Evolutionary conservation across 2,113 vertebrate genomes (phyloP), one percentile per base, ranked within the genome.

Genomic region (Struthio camelus): DNA sequence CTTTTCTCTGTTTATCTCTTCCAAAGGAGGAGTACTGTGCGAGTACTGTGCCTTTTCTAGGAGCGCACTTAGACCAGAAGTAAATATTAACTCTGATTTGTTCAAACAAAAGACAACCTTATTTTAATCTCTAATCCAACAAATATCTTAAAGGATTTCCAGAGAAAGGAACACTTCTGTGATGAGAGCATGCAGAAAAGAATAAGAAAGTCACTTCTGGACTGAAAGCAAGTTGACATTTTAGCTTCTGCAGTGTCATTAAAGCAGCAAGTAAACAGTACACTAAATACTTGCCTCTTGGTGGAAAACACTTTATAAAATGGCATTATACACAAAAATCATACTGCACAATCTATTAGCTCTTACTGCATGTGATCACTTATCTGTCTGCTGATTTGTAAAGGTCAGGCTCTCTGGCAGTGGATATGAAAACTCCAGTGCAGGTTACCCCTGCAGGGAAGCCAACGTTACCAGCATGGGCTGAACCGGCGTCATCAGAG

Each of bases 401-500:
- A 59, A 62, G 36, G 19, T 7, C 42, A 58, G 14, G 19, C 6
- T 56, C 59, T 51, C 80, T 42, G 42, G 23, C 34, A 70, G 71
- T 4, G 18, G 40, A 8, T 9, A 14, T 6, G 44, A 46, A 27
- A 27, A 38, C 62, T 66, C 3, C 0, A n/a, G 40, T 7, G 58
- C n/a, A 67, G 58, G 79, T 36, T 16, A 58, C 30, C 27, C 5
- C 0, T 34, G 78, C 24, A 38, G 70, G 69, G 42, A 34, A 28
- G 10, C 6, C 53, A 38, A 56, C 72, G 90, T 98, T 92, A 99
- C 99, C 99, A 99, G 96, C 99, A 99, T 99, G 80, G 99, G 99
- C 97, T 99, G 99, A 51, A 99, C 99, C 0, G 99, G 99, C 14
- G 99, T 99, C 99, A 99, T 99, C 83, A 99, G 98, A 0, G 99